phyloP scores from a whole-genome alignment of 1,140 invertebrate species.

The Helicoverpa zea region DNA sequence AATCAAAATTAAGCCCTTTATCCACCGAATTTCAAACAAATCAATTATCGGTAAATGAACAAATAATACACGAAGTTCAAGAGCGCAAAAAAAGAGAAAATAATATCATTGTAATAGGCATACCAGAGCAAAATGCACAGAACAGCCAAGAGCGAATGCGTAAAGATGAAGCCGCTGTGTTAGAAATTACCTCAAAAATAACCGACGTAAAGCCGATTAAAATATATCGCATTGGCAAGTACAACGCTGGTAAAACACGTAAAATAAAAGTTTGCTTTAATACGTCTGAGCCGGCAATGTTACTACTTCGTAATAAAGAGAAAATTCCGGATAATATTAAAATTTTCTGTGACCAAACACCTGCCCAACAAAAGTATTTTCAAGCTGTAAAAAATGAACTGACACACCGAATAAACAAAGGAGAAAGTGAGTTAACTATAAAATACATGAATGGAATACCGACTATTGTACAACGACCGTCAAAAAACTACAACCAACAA shows the following conservation, averaged over 20 bases:
- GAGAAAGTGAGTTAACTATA: conserved; percentile 8
- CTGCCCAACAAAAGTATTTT: neutral
- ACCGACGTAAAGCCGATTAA: conserved; percentile 43
- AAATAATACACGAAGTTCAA: conserved; percentile 36
- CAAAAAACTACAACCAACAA: conserved; percentile 30
- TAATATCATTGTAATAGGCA: conserved; percentile 45
- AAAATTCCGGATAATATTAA: conserved; percentile 9
- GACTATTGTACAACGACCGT: neutral
- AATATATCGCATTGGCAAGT: conserved; percentile 54
- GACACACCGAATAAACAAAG: neutral
- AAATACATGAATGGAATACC: conserved; percentile 24
- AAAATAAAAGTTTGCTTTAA: conserved; percentile 51
- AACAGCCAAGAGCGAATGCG: conserved; percentile 9
- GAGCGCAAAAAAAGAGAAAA: conserved; percentile 32
- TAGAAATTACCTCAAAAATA: conserved; percentile 7
- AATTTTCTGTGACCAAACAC: conserved; percentile 20
- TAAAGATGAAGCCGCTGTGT: neutral
- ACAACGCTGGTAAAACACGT: conserved; percentile 34
- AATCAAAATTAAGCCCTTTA: neutral
- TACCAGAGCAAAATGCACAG: conserved; percentile 43
- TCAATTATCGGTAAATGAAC: conserved; percentile 35
- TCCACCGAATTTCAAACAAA: neutral
- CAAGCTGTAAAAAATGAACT: neutral
- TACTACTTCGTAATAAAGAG: neutral
- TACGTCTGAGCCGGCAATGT: neutral